Evolutionary conservation across 1,140 invertebrate species (phyloP), one percentile per base, ranked within the genome.

Genomic region (Cotesia glomerata): DNA sequence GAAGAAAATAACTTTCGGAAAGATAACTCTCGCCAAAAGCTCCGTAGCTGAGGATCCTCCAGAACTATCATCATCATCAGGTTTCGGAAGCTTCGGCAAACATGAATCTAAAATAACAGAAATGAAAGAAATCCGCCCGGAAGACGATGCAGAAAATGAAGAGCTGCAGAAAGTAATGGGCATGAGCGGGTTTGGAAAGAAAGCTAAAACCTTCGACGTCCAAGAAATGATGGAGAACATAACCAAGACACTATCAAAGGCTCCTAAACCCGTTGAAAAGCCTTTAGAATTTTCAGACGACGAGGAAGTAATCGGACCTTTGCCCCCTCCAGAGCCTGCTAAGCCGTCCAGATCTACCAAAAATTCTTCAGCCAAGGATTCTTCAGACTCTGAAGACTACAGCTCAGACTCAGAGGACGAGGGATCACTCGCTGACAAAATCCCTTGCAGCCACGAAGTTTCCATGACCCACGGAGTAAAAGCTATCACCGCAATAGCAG

Each of bases 381-480:
- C 73, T 7, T 67, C 52, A 5, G 71, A 77, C 34, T 59, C 73
- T 26, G 56, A 74, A 35, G 72, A 73, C n/a, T 36, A 74, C 14
- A 26, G 74, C 34, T 13, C 9, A 7, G 71, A 72, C 0, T 64
- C 56, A 36, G 69, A 72, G n/a, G 70, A 73, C 3, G 36, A 77
- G 14, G 78, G 79, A 0, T n/a, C 78, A 36, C 75, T 90, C 13
- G 82, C 84, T n/a, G 89, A 89, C 35, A 90, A 88, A 75, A 94
- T 98, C 77, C 97, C 97, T 1, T 90, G 91, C 64, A 91, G 89
- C 51, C 91, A 95, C 82, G 93, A 97, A 86, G 92, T 97, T 2
- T 87, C 91, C 75, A 92, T 98, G 89, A 90, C 89, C 54, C 97
- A 98, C 87, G 96, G 97, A 0, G 90, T 80, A 0, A 96, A 95